Evolutionary conservation across 2,113 vertebrate genomes (phyloP).

Genomic region (Cathartes aura): DNA sequence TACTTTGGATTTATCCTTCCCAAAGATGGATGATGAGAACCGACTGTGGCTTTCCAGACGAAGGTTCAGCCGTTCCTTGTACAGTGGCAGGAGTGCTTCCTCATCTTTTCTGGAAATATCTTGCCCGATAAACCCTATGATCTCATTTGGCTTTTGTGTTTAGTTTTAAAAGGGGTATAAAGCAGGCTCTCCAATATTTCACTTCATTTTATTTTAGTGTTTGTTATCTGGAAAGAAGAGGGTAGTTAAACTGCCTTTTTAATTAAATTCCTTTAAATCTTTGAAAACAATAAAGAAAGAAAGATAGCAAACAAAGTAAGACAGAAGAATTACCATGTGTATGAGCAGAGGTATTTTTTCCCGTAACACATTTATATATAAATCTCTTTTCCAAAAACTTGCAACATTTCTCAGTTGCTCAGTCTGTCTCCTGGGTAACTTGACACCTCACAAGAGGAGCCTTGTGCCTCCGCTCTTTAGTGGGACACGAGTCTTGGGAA

Average conservation of each 20-base stretch:
- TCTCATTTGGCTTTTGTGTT: constrained; percentile 61
- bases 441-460: constrained; percentile 58
- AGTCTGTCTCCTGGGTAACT: constrained; percentile 65
- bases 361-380: constrained; percentile 60
- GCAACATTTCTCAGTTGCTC: constrained; percentile 46
- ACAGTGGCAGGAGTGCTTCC: neutral
- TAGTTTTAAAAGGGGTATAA: constrained; percentile 30
- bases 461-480: constrained; percentile 38
- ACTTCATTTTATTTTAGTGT: constrained; percentile 47
- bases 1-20: neutral
- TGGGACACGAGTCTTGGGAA: neutral
- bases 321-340: constrained; percentile 59
- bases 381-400: constrained; percentile 60
- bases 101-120: constrained; percentile 9
- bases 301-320: constrained; percentile 50
- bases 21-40: neutral
- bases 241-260: constrained; percentile 61
- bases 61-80: neutral
- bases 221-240: constrained; percentile 53
- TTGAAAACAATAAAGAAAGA: constrained; percentile 52
- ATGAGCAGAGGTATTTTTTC: constrained; percentile 45
- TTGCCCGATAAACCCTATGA: constrained; percentile 5
- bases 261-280: constrained; percentile 69
- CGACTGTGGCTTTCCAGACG: neutral
- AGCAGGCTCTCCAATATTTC: constrained; percentile 31